Conservation (phyloP, 2,888 invertebrate species). For the Tachina grossa region DNA sequence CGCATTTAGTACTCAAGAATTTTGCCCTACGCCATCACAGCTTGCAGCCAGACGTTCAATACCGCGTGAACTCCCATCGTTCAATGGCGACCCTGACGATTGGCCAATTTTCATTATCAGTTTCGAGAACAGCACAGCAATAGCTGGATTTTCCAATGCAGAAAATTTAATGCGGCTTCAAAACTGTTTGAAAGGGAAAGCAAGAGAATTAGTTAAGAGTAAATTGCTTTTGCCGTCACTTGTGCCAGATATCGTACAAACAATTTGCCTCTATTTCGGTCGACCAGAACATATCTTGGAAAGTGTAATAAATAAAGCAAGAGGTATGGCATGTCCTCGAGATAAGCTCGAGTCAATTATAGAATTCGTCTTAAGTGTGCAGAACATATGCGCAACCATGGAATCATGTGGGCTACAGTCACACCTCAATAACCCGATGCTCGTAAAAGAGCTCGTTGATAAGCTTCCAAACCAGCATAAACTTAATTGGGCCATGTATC, state of each 20-base stretch:
- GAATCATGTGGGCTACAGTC: constrained; percentile 1
- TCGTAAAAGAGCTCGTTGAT: constrained; percentile 6
- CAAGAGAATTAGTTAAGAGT: constrained; percentile 7
- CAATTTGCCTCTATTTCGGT: constrained; percentile 25
- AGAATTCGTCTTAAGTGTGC: constrained; percentile 22
- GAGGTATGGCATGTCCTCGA: constrained; percentile 8
- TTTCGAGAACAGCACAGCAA: too few relatives aligned
- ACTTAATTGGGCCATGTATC: constrained; percentile 40
- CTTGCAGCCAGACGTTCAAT: too few relatives aligned
- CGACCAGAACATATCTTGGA: constrained; percentile 46
- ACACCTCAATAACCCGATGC: constrained; percentile 7
- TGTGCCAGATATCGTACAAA: constrained; percentile 18
- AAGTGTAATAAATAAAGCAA: constrained; percentile 34
- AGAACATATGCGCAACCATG: constrained; percentile 36
- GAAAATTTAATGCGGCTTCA: constrained; percentile 9
- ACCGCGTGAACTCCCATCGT: too few relatives aligned
- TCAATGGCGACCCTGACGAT: too few relatives aligned
- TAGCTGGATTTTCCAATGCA: too few relatives aligned
- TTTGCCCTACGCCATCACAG: too few relatives aligned
- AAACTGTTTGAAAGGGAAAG: constrained; percentile 7
- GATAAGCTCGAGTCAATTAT: constrained; percentile 25
- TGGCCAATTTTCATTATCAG: too few relatives aligned
- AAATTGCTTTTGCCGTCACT: constrained; percentile 17
- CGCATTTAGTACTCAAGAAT: too few relatives aligned
- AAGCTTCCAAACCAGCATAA: constrained; percentile 22